These are phyloP conservation scores for Sebastes kiyomatsui DNA, from an alignment of 2,797 vertebrate species.

Conservation along the genomic window DNA sequence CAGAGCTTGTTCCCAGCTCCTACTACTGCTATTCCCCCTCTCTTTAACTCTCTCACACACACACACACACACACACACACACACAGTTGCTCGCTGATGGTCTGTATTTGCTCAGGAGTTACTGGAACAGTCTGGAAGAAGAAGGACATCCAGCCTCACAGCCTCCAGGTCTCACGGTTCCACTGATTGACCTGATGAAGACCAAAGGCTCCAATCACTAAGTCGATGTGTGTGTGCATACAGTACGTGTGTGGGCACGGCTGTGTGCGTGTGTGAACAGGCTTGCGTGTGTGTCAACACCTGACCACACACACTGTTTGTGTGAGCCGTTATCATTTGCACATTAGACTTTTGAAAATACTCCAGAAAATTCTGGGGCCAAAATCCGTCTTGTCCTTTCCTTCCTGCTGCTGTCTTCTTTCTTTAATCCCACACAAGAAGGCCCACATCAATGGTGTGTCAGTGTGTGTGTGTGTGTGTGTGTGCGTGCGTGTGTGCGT, in stretches of 20 bases:
- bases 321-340: conserved; percentile 70
- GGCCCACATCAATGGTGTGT: conserved; percentile 47
- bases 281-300: conserved; percentile 47
- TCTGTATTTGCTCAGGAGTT: conserved; percentile 76
- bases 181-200: conserved; percentile 78
- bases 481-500: background rate
- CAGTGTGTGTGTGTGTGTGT: background rate
- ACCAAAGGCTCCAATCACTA: conserved; percentile 71
- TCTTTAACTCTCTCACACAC: background rate
- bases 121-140: conserved; percentile 71
- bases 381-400: conserved; percentile 52
- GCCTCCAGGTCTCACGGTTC: conserved; percentile 68
- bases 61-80: conserved; percentile 1
- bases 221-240: background rate
- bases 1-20: conserved; percentile 51
- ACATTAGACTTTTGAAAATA: conserved; percentile 67
- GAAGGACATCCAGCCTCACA: conserved; percentile 65
- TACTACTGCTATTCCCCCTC: conserved; percentile 1
- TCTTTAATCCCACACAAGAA: conserved; percentile 68
- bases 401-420: conserved; percentile 59
- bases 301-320: conserved; percentile 71
- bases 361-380: conserved; percentile 52
- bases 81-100: conserved; percentile 35
- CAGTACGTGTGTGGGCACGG: conserved; percentile 16
- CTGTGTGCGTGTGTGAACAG: conserved; percentile 1